Conservation (phyloP, 1,140 invertebrate genomes). For the Lithobius niger region DNA sequence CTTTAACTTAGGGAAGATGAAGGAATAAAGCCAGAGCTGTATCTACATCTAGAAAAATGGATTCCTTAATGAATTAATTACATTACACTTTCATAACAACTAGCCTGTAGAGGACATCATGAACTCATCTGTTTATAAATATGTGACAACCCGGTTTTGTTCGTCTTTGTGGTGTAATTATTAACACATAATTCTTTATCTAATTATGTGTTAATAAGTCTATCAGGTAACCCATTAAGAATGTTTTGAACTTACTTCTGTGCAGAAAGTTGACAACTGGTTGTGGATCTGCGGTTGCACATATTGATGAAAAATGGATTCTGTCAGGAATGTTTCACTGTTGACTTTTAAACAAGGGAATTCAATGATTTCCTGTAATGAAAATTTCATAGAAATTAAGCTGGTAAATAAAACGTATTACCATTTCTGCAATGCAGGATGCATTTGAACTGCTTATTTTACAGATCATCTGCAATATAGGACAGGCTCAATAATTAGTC, state of each 20-base stretch:
- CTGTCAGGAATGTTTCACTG: constrained; percentile 36
- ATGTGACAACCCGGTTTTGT: neutral
- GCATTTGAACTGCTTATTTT: too few relatives aligned
- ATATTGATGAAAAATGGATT: constrained; percentile 45
- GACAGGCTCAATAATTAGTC: too few relatives aligned
- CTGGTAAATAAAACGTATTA: neutral
- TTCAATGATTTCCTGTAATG: constrained; percentile 49
- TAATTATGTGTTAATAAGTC: neutral
- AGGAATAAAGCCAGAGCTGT: too few relatives aligned
- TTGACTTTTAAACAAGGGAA: constrained; percentile 47
- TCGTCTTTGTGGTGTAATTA: neutral
- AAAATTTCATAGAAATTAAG: constrained; percentile 1
- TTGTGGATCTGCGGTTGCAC: constrained; percentile 40
- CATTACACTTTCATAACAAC: neutral
- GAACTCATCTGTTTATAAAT: neutral
- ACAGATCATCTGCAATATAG: too few relatives aligned
- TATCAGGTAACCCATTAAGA: neutral
- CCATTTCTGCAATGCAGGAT: neutral
- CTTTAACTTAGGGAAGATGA: too few relatives aligned
- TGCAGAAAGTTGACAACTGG: constrained; percentile 42
- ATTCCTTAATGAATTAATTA: too few relatives aligned
- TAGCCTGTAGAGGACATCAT: neutral
- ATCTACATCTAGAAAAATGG: too few relatives aligned
- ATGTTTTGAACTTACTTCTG: constrained; percentile 26
- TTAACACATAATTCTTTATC: neutral